Conservation (phyloP, 2,888 invertebrate genomes). For the Mythimna albipuncta region DNA sequence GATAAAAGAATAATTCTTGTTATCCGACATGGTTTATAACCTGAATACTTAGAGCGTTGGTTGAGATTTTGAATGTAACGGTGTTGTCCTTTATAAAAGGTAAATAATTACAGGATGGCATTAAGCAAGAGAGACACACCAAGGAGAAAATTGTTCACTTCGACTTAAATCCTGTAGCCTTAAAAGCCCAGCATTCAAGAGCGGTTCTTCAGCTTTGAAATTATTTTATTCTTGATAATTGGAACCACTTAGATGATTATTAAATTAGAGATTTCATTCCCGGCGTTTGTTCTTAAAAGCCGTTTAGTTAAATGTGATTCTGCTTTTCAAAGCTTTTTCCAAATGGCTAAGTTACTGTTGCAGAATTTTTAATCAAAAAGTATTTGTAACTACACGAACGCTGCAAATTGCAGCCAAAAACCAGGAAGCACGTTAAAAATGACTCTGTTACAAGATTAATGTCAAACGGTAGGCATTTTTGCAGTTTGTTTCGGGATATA, state of each 20-base stretch:
- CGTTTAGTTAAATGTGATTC: background rate
- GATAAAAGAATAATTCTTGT: no score
- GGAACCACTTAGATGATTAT: background rate
- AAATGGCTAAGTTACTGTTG: background rate
- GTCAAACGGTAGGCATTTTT: constrained; percentile 47
- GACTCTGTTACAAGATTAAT: constrained; percentile 43
- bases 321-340: background rate
- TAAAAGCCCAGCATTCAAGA: background rate
- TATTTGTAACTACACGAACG: background rate
- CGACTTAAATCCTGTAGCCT: background rate
- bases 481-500: constrained; percentile 37
- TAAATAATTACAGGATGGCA: no score
- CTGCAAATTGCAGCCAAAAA: constrained; percentile 21
- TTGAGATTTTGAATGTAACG: no score
- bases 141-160: background rate
- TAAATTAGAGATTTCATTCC: constrained; percentile 4
- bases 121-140: no score
- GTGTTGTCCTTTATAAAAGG: no score
- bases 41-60: no score
- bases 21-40: no score
- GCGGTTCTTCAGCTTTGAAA: background rate
- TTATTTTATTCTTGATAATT: background rate
- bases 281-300: background rate
- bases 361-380: background rate
- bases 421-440: constrained; percentile 24